A percentile compares a stretch with the other conserved stretches of the same genome.
These are phyloP conservation scores for Albula goreensis DNA, from an alignment of 2,113 vertebrate genomes.

Conservation along the genomic window DNA sequence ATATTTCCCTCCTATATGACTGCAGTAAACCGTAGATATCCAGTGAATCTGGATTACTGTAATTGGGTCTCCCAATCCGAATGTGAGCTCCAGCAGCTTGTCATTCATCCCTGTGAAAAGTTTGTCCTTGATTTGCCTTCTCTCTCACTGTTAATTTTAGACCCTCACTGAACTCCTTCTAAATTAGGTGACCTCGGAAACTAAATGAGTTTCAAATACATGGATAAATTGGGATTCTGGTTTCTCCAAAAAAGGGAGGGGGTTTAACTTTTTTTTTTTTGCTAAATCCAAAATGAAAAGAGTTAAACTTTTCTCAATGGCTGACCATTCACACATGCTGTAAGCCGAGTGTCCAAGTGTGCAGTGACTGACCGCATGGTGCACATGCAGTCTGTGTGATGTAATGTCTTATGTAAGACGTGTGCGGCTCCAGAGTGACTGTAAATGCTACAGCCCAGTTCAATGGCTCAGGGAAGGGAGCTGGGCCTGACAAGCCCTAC, in stretches of 20 bases:
- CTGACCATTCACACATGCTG: not conserved
- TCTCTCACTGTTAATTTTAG: conserved; percentile 61
- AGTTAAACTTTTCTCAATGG: not conserved
- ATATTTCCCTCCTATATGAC: not conserved
- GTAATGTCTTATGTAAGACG: not conserved
- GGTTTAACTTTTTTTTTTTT: not conserved
- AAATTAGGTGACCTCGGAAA: conserved; percentile 65
- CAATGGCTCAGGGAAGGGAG: not conserved
- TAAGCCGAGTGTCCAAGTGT: not conserved
- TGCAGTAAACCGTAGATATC: not conserved
- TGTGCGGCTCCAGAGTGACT: not conserved
- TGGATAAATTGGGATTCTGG: not conserved
- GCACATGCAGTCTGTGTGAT: not conserved
- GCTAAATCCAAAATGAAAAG: not conserved
- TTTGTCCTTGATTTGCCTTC: conserved; percentile 9
- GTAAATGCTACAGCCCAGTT: not conserved
- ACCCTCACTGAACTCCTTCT: conserved; percentile 48
- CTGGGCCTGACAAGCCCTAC: not conserved
- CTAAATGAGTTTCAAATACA: conserved; percentile 51
- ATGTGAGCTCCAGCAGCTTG: conserved; percentile 5
- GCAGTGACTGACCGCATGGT: not conserved
- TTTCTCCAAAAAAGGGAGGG: not conserved
- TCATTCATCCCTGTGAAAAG: conserved; percentile 60
- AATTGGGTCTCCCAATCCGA: conserved; percentile 11
- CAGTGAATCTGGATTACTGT: not conserved